phyloP scores from a whole-genome alignment of 1,140 invertebrate genomes.

The Anastatus disparis region DNA sequence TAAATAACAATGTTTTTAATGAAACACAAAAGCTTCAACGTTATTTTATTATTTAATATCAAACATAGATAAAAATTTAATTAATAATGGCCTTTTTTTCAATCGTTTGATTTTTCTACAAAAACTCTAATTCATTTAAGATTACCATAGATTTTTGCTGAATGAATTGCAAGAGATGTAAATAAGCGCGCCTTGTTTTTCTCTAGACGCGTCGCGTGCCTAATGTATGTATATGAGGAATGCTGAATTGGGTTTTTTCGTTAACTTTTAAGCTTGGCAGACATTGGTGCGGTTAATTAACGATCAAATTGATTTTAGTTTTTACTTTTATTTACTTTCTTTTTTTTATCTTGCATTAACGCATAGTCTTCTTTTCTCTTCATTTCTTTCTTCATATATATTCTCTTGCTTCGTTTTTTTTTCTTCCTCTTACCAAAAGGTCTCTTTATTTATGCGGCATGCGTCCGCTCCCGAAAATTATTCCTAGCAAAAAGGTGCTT shows the following conservation, averaged over 20 bases:
- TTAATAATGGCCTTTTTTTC: too few species aligned
- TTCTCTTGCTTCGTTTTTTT: too few species aligned
- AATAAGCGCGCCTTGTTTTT: not conserved
- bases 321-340: too few species aligned
- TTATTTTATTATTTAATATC: too few species aligned
- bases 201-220: not conserved
- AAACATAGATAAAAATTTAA: too few species aligned
- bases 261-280: not conserved
- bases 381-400: not conserved
- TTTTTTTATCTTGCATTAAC: not conserved
- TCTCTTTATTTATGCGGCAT: not conserved
- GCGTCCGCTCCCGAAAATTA: conserved; percentile 19
- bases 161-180: too few species aligned
- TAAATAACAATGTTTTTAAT: too few species aligned
- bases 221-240: conserved; percentile 21
- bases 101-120: too few species aligned
- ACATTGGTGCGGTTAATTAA: conserved; percentile 26
- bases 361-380: not conserved
- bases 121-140: too few species aligned
- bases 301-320: conserved; percentile 18
- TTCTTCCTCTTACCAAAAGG: not conserved
- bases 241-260: conserved; percentile 29
- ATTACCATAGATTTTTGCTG: too few species aligned
- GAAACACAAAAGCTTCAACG: too few species aligned
- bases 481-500: conserved; percentile 1